phyloP scores from a whole-genome alignment of 2,797 vertebrate genomes.

The Micropoecilia bifurca region DNA sequence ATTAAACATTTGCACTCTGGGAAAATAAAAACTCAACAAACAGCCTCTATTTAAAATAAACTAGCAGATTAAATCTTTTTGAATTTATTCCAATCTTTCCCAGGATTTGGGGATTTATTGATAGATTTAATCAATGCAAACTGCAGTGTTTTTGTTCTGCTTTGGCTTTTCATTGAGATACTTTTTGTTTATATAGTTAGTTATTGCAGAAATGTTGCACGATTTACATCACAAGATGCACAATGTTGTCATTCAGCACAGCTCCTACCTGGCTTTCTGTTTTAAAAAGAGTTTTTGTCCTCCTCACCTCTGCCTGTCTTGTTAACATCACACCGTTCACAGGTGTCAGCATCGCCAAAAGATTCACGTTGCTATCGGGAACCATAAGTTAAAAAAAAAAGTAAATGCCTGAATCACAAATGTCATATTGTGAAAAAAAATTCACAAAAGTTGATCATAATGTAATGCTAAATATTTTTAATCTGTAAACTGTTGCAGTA shows the following conservation, averaged over 20 bases:
- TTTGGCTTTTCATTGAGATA: background rate
- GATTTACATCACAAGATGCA: background rate
- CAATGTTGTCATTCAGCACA: background rate
- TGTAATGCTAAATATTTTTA: background rate
- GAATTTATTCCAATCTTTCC: background rate
- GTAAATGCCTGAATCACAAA: background rate
- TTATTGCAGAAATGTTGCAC: background rate
- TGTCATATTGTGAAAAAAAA: background rate
- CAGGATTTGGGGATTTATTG: background rate
- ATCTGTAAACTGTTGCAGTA: background rate
- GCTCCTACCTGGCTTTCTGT: constrained; percentile 1
- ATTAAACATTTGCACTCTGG: background rate
- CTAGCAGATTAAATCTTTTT: constrained; percentile 10
- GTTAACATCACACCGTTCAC: constrained; percentile 12
- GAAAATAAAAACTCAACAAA: background rate
- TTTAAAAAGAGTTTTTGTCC: constrained; percentile 3
- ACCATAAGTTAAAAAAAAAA: background rate
- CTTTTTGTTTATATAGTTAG: background rate
- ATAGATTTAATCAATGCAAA: background rate
- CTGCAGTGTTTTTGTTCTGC: background rate
- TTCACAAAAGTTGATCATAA: background rate
- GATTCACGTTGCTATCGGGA: background rate
- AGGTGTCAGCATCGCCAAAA: constrained; percentile 7
- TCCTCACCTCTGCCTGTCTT: background rate
- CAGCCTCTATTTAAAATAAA: constrained; percentile 1